phyloP scores from a whole-genome alignment of 2,113 vertebrate species.

The Agelaius tricolor region DNA sequence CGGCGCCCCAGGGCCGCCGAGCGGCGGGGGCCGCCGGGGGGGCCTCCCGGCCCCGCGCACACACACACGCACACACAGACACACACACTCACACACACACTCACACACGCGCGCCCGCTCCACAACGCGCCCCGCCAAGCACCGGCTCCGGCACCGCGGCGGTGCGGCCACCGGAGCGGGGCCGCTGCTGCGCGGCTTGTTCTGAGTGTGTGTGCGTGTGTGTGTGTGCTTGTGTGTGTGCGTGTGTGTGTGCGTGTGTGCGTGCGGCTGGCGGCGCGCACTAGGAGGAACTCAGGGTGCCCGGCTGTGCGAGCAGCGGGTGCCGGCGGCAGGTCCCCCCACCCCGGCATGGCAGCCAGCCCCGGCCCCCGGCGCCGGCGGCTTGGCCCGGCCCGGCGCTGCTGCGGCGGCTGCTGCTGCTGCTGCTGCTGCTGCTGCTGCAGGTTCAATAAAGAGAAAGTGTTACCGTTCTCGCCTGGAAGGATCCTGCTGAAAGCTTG shows the following conservation, averaged over 20 bases:
- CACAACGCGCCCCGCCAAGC: neutral
- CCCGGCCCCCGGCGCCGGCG: no score
- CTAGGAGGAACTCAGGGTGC: neutral
- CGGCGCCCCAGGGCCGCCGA: no score
- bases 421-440: conserved; percentile 56
- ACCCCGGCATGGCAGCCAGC: neutral
- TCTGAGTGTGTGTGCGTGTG: neutral
- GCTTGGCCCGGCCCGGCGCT: neutral
- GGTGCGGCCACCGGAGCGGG: neutral
- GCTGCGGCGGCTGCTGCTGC: conserved; percentile 13
- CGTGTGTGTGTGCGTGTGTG: neutral
- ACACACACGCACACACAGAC: neutral
- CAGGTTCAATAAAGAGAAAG: conserved; percentile 78
- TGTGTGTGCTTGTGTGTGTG: neutral
- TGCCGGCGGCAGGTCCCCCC: neutral
- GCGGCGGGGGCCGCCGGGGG: neutral
- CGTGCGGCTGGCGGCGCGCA: neutral
- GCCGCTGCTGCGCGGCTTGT: neutral
- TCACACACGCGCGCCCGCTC: neutral
- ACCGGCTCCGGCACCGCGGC: neutral
- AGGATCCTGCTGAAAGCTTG: conserved; percentile 97
- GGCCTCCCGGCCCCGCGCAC: neutral
- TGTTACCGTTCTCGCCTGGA: conserved; percentile 97
- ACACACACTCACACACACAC: no score
- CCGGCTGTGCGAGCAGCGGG: neutral